Evolutionary conservation across 2,888 invertebrate species (phyloP).

Genomic region (Drosophila niveifrons): DNA sequence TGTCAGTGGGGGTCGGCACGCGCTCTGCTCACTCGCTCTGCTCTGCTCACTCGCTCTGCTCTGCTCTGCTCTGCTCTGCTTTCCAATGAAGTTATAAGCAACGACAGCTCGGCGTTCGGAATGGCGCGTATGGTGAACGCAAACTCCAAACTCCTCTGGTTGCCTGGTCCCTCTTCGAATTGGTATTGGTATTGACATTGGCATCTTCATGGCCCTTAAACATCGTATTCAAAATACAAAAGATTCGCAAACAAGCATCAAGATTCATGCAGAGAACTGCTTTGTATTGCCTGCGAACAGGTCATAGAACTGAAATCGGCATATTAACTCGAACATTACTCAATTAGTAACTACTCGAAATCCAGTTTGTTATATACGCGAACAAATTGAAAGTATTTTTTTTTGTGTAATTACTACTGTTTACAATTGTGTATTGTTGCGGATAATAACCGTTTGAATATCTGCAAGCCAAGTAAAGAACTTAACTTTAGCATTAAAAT

Average conservation of each 20-base stretch:
- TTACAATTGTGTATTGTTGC: neutral
- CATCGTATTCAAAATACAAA: neutral
- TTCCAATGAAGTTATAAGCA: constrained; percentile 68
- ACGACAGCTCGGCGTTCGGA: constrained; percentile 59
- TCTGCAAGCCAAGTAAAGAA: neutral
- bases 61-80: too few species aligned
- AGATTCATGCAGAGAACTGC: neutral
- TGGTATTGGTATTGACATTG: constrained; percentile 3
- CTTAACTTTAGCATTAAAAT: neutral
- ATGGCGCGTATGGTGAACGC: constrained; percentile 35
- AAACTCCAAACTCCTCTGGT: constrained; percentile 28
- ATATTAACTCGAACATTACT: neutral
- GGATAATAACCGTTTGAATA: neutral
- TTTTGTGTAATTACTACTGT: neutral
- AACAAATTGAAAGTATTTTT: neutral
- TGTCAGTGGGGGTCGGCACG: constrained; percentile 86
- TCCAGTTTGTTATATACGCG: neutral
- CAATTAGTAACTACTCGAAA: neutral
- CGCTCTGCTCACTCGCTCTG: constrained; percentile 83
- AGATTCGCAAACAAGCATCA: neutral
- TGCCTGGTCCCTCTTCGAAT: neutral
- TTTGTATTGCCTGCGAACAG: neutral
- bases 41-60: too few species aligned
- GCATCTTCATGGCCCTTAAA: neutral
- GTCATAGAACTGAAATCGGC: neutral